phyloP scores from a whole-genome alignment of 2,797 vertebrate species.

The Astyanax mexicanus region DNA sequence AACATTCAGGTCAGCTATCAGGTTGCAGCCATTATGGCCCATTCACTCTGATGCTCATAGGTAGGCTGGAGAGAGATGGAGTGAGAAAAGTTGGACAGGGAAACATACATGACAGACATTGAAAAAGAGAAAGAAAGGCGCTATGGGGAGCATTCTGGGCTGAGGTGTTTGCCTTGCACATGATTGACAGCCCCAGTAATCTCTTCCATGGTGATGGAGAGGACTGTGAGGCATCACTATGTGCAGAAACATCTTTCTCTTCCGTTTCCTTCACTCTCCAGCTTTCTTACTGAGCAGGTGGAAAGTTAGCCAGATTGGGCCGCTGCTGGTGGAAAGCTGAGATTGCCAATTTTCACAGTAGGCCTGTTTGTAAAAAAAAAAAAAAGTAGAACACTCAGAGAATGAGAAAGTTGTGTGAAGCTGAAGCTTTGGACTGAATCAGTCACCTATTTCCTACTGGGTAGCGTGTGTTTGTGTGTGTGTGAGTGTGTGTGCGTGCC shows the following conservation, averaged over 20 bases:
- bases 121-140: too few species aligned
- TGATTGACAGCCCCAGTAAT: constrained; percentile 16
- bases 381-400: constrained; percentile 60
- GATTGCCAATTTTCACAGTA: constrained; percentile 65
- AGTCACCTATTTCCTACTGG: constrained; percentile 46
- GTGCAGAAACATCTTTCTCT: not conserved
- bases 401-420: constrained; percentile 78
- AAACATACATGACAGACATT: not conserved
- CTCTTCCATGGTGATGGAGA: constrained; percentile 9
- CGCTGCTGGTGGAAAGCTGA: constrained; percentile 64
- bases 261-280: not conserved
- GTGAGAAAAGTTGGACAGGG: not conserved
- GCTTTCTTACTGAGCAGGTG: constrained; percentile 43
- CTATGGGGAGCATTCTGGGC: not conserved
- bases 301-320: constrained; percentile 22
- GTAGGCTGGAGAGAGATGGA: not conserved
- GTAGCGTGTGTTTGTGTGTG: not conserved
- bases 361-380: constrained; percentile 39
- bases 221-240: not conserved
- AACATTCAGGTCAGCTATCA: constrained; percentile 21
- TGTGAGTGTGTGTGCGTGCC: not conserved
- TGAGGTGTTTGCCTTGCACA: constrained; percentile 25
- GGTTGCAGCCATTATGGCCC: constrained; percentile 7
- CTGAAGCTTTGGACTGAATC: constrained; percentile 68
- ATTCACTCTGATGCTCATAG: not conserved